Base-by-base conservation (phyloP, 2,888 invertebrate species). In the Imbricaverruca yamaguchii region DNA sequence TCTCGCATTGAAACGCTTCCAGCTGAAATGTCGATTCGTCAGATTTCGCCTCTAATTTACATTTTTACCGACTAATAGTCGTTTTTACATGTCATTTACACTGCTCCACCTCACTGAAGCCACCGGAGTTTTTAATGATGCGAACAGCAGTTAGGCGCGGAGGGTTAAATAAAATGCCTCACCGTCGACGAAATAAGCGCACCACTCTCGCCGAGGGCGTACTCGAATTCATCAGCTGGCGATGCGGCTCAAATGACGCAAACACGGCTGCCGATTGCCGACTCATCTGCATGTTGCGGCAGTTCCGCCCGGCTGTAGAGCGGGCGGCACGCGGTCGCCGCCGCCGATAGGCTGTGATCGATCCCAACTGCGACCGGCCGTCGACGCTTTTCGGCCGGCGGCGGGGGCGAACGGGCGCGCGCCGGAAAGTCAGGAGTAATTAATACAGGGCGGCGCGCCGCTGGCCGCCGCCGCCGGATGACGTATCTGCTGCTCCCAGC, bases 51-150 rank as follows among this genome's bases (percentile, higher is more conserved):
- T 21, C 55, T 74, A 74, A 74, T 74, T 74, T 74, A 74, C 74
- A 74, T 74, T 74, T 74, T 74, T 74, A 74, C 74, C 55, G 53
- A 74, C 74, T 74, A 74, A 74, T 74, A 74, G 74, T 74, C 74
- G 74, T 74, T 74, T 74, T 74, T 74, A 74, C 74, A 55, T 74
- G 74, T 74, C 74, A 74, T 74, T 74, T 74, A 74, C 74, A 74
- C 74, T 74, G 53, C 74, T 74, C 74, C 74, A 11, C 55, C 53
- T 74, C 74, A 53, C 53, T 55, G 55, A 74, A 74, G 74, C 74
- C 55, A n/a, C 18, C 74, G 55, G 74, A 74, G 74, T 74, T 74
- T 74, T 74, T 74, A 74, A 74, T 74, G 74, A 74, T 74, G 74
- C 74, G 74, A 74, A 55, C 74, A 74, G 74, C 74, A 74, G 74